These are phyloP conservation scores for Naja naja DNA, from an alignment of 2,113 vertebrate species.

Conservation along the genomic window DNA sequence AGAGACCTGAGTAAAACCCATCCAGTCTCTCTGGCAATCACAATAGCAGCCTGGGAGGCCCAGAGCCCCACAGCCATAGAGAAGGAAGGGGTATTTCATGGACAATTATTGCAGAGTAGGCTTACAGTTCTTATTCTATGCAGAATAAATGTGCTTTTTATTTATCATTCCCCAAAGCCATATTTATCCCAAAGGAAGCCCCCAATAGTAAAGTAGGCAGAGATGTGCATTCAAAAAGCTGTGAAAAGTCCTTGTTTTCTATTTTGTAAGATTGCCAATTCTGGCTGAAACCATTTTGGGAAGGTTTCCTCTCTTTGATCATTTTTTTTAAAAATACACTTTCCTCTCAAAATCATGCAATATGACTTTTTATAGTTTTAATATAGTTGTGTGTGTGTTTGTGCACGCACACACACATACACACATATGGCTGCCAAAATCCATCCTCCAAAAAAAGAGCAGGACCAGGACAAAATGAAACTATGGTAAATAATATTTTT, in stretches of 20 bases:
- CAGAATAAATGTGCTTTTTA: neutral
- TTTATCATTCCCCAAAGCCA: neutral
- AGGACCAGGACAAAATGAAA: neutral
- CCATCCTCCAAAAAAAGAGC: too few species aligned
- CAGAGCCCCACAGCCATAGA: neutral
- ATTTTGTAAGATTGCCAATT: neutral
- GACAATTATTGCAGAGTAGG: neutral
- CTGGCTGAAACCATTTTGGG: neutral
- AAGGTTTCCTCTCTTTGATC: neutral
- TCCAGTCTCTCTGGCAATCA: neutral
- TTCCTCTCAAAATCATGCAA: neutral
- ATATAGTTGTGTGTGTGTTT: too few species aligned
- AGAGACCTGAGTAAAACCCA: neutral
- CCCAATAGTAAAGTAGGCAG: neutral
- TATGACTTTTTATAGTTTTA: too few species aligned
- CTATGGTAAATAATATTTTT: neutral
- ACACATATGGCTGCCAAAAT: too few species aligned
- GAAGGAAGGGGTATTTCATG: neutral
- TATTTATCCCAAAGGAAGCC: neutral
- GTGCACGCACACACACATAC: too few species aligned
- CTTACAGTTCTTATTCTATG: neutral
- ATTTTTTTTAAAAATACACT: neutral
- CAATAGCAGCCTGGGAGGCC: neutral
- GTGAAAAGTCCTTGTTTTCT: neutral
- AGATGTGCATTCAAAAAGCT: neutral